Conservation (phyloP, 1,140 invertebrate species). For the Eulimnadia texana region DNA sequence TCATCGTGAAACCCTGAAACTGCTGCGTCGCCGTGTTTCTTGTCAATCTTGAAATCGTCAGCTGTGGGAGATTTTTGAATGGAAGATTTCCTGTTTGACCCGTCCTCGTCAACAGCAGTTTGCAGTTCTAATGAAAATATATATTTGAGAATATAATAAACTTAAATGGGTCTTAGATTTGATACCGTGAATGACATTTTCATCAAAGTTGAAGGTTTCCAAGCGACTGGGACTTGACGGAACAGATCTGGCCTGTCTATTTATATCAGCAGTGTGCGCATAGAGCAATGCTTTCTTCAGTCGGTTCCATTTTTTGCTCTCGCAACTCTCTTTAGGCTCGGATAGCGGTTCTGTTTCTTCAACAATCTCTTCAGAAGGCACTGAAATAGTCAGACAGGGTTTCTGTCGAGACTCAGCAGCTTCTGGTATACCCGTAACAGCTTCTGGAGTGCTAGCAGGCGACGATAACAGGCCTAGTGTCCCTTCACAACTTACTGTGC, state of each 20-base stretch:
- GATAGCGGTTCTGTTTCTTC: neutral
- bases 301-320: constrained; percentile 46
- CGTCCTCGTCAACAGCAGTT: neutral
- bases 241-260: constrained; percentile 31
- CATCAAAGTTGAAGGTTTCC: constrained; percentile 11
- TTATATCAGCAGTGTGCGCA: neutral
- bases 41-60: neutral
- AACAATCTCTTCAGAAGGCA: constrained; percentile 8
- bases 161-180: no score
- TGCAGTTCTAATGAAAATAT: neutral
- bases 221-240: constrained; percentile 44
- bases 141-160: no score
- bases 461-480: neutral
- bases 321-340: neutral
- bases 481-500: constrained; percentile 4
- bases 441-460: neutral
- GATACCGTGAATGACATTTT: neutral
- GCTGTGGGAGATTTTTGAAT: neutral
- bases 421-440: neutral
- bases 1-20: neutral
- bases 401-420: neutral
- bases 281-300: constrained; percentile 52
- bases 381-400: constrained; percentile 10
- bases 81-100: neutral
- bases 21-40: no score